Evolutionary conservation across 2,888 invertebrate genomes (phyloP), one percentile per base, ranked within the genome.

Genomic region (Muschampia plurimacula): DNA sequence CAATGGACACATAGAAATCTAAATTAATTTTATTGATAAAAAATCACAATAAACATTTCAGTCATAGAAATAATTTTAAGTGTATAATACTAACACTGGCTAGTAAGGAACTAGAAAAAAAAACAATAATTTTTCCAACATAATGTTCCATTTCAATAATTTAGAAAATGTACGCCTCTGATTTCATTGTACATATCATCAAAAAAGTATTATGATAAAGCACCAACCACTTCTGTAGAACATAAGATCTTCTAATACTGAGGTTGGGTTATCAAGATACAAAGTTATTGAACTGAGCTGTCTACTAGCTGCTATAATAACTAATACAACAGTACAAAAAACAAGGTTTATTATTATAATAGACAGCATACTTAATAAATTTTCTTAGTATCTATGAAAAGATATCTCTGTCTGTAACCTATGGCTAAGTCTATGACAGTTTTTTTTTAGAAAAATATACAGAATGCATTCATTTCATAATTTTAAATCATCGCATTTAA

Each of bases 371-470:
- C 83, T 83, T 80, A 82, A 83, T 83, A 83, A 81, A 78, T 86
- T 84, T 77, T 79, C 86, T 87, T 84, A 83, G 75, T 72, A 77
- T 72, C 81, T 83, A 83, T 83, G 72, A 77, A 79, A 83, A 84
- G 83, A 84, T 82, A 82, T 57, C 55, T 86, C 80, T 83, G 82
- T 82, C 83, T 80, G 80, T 79, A 65, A 74, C 83, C 67, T 88
- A 86, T 79, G 75, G 79, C 85, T 88, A 86, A 83, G 78, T 79
- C 86, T 90, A 90, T 84, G 88, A 89, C 88, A 88, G 90, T 90
- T 84, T 84, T 79, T 76, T 81, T 87, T 90, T 93, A 93, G 89
- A 93, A 93, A 94, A 94, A 94, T 93, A 93, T 94, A 94, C 93
- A 93, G 91, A 90, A 89, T 89, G 90, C 87, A 86, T 91, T 81